A percentile compares a stretch with the other conserved stretches of the same genome.
Conservation (phyloP, 2,113 vertebrate species). For the Plotosus lineatus region DNA sequence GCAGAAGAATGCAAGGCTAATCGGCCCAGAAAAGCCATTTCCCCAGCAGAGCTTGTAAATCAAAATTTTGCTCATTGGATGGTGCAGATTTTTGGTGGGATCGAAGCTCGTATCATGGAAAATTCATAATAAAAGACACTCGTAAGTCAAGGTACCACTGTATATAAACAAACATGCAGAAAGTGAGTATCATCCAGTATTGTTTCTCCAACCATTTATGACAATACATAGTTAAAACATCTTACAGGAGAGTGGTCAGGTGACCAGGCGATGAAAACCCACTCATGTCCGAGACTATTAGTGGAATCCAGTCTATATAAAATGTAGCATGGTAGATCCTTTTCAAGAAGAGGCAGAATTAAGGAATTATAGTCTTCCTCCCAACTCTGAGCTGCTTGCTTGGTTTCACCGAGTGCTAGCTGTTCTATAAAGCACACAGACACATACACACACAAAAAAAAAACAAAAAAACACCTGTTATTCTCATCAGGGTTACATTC, state of each 20-base stretch:
- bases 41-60: no score
- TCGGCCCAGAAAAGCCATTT: no score
- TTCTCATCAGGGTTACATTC: conserved; percentile 8
- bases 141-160: no score
- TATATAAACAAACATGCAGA: no score
- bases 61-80: no score
- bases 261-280: conserved; percentile 96
- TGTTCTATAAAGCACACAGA: conserved; percentile 77
- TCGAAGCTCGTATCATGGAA: no score
- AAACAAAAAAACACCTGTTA: background rate
- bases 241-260: conserved; percentile 90
- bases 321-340: conserved; percentile 87
- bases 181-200: background rate
- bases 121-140: no score
- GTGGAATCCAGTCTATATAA: conserved; percentile 92
- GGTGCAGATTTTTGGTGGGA: no score
- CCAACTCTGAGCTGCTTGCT: conserved; percentile 79
- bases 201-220: background rate
- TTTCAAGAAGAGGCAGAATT: conserved; percentile 85
- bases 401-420: conserved; percentile 80
- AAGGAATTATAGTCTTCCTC: conserved; percentile 89
- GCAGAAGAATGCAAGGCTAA: no score
- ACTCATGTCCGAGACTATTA: conserved; percentile 94
- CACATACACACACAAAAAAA: background rate
- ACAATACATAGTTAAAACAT: conserved; percentile 29